Evolutionary conservation across 1,140 invertebrate species (phyloP).

Genomic region (Ridgeia piscesae): DNA sequence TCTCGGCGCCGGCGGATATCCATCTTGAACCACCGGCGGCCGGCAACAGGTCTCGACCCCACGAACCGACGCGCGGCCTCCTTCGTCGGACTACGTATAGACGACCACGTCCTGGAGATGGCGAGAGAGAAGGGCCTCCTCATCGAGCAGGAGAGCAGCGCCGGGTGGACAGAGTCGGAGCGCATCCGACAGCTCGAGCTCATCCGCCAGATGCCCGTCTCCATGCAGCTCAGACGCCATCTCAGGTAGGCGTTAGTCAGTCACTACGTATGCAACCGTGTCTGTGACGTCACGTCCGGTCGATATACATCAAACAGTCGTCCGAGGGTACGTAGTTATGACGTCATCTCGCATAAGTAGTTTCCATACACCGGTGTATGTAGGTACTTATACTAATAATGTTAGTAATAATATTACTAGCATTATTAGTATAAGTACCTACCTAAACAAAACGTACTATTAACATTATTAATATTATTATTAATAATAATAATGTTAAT

Average conservation of each 20-base stretch:
- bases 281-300: neutral
- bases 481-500: neutral
- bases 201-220: slow-evolving; percentile 5
- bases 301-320: neutral
- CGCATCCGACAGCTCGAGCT: neutral
- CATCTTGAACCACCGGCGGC: neutral
- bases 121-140: neutral
- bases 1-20: neutral
- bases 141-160: neutral
- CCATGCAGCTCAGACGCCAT: slow-evolving; percentile 7
- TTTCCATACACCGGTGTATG: neutral
- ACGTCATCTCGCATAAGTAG: neutral
- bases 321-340: neutral
- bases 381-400: neutral
- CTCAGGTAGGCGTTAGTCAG: neutral
- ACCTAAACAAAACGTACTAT: too few relatives aligned
- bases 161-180: neutral
- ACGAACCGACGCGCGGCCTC: neutral
- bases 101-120: neutral
- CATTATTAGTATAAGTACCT: too few relatives aligned
- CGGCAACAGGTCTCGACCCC: neutral
- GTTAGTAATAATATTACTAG: too few relatives aligned
- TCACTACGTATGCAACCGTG: too few relatives aligned
- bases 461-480: too few relatives aligned
- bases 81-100: neutral